Conservation (phyloP, 2,113 vertebrate species). For the Apodemus sylvaticus region DNA sequence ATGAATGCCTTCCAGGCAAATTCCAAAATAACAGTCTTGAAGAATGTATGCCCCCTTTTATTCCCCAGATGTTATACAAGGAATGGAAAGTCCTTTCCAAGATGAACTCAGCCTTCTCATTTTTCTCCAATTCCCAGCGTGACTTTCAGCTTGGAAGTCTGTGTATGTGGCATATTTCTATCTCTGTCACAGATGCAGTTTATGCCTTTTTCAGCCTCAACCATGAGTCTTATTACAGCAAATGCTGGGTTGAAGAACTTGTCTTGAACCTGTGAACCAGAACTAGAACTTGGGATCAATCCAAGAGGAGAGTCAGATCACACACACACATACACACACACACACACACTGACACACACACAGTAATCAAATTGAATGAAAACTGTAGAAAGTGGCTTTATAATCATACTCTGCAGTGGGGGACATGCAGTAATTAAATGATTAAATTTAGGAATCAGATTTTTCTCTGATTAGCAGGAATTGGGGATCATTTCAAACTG, state of each 20-base stretch:
- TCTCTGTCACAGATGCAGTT: background rate
- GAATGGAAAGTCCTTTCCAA: background rate
- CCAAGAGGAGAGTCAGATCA: background rate
- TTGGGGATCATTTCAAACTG: conserved; percentile 21
- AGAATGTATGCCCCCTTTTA: background rate
- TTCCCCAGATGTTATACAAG: background rate
- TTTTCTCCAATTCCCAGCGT: background rate
- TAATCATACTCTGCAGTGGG: background rate
- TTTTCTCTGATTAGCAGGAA: conserved; percentile 64
- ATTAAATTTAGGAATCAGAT: conserved; percentile 55
- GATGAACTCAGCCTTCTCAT: background rate
- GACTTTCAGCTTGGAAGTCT: background rate
- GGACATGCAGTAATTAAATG: conserved; percentile 46
- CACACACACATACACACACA: background rate
- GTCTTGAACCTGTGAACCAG: background rate
- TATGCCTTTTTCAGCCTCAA: background rate
- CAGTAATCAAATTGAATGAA: background rate
- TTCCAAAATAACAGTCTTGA: background rate
- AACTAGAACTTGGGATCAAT: background rate
- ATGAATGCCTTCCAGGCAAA: background rate
- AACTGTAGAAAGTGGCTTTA: conserved; percentile 19
- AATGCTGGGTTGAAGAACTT: background rate
- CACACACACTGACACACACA: background rate
- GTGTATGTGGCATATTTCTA: background rate
- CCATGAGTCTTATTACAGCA: background rate